Evolutionary conservation across 30 jellyfish, hydroid and myxozoan species (phyloP), one percentile per base, ranked within the genome.

Genomic region (Aurelia coerulea): DNA sequence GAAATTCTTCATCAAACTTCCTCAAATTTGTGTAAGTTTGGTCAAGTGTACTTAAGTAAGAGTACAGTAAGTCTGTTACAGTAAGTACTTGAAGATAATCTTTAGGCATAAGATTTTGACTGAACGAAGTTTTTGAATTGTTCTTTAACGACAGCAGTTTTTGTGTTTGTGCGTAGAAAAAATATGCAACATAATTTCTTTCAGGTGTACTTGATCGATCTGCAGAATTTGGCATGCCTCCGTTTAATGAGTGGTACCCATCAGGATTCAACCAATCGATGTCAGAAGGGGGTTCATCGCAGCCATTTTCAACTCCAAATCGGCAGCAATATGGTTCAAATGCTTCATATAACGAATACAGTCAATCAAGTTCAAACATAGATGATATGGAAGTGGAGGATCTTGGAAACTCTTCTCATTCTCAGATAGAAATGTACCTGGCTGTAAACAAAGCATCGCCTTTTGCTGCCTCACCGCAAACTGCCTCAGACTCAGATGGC

Each of bases 201-300:
- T 51, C 85, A 88, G 96, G 96, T 68, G 70, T 73, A 18, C 78
- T 79, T 35, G 96, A 88, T 68, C 68, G 91, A 60, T 79, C 90
- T n/a, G 10, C 3, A 35, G 90, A 88, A 12, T 69, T 10, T 78
- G 91, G 96, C 11, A 56, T 88, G 87, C 91, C 85, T 9, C 83
- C 87, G 0, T 88, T 84, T 84, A 81, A 73, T 1, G 93, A 73
- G 39, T 71, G 84, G 50, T 75, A 63, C 37, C 34, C 59, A 0
- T 29, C 19, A 14, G 69, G 33, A 1, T 18, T 18, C 34, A 78
- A 17, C 56, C 32, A 42, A 11, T 58, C 76, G 0, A 10, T 5
- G 33, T 42, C 52, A 10, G 50, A 65, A 13, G 50, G n/a, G 4
- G 12, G 15, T 15, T 34, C 79, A 16, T 15, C 12, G 2, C 79